A percentile compares a stretch with the other conserved stretches of the same genome.
phyloP scores from a whole-genome alignment of 2,888 invertebrate species.

The Noctua comes region DNA sequence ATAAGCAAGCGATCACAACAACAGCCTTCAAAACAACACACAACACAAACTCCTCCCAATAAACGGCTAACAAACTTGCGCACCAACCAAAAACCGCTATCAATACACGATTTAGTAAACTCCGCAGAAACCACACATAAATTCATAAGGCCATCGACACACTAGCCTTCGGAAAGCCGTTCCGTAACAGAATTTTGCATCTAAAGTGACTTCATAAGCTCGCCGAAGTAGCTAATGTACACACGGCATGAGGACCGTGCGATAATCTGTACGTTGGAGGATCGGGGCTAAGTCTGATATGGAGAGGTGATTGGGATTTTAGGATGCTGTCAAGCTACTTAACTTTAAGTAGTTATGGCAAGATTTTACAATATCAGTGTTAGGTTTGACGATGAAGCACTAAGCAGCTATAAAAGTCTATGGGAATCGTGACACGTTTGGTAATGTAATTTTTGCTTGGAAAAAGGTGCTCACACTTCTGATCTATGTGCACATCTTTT shows the following conservation, averaged over 20 bases:
- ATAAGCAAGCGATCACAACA: background rate
- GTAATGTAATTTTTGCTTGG: background rate
- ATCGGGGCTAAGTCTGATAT: conserved; percentile 28
- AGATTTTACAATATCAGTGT: background rate
- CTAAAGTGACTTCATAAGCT: conserved; percentile 71
- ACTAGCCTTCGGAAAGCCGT: conserved; percentile 58
- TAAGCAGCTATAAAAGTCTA: background rate
- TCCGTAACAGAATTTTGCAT: conserved; percentile 64
- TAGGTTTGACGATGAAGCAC: background rate
- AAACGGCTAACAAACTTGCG: conserved; percentile 43
- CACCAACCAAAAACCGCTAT: conserved; percentile 57
- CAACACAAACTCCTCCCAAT: conserved; percentile 19
- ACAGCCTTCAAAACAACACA: conserved; percentile 26
- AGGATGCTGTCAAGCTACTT: background rate
- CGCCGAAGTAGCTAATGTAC: conserved; percentile 72
- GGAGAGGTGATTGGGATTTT: conserved; percentile 10
- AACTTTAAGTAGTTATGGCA: background rate
- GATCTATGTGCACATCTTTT: background rate
- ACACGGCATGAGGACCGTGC: conserved; percentile 47
- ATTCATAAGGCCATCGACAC: conserved; percentile 63
- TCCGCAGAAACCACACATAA: conserved; percentile 53
- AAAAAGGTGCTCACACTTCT: background rate
- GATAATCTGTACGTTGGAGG: conserved; percentile 50
- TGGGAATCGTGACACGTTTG: background rate
- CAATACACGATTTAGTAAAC: conserved; percentile 57